Percentiles rank a stretch among this genome's conserved stretches.
Evolutionary conservation across 2,797 vertebrate genomes (phyloP).

Genomic region (Sebastes hubbsi): DNA sequence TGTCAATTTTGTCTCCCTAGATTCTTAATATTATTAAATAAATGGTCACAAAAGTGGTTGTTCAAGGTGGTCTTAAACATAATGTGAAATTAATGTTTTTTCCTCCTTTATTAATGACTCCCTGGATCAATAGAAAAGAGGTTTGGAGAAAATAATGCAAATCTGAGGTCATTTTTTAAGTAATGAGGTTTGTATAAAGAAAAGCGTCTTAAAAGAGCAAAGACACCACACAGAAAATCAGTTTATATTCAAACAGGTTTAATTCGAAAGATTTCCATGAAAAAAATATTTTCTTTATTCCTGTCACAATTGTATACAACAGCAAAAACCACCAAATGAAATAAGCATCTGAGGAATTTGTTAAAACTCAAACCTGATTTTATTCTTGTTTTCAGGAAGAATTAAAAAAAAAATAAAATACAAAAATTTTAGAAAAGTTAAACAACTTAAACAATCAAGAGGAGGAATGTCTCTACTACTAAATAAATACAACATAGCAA

Average conservation of each 20-base stretch:
- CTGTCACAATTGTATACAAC: neutral
- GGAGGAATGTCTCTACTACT: conserved; percentile 79
- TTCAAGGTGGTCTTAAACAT: neutral
- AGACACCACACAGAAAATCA: neutral
- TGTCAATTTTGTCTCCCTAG: neutral
- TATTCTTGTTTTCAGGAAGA: neutral
- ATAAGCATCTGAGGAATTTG: neutral
- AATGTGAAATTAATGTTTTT: neutral
- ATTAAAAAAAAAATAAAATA: neutral
- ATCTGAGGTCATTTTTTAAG: neutral
- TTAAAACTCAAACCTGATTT: neutral
- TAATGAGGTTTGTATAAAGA: neutral
- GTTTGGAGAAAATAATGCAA: neutral
- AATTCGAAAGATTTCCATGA: conserved; percentile 4
- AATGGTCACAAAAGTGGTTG: neutral
- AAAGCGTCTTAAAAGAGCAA: neutral
- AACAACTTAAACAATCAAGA: conserved; percentile 85
- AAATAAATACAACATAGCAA: conserved; percentile 83
- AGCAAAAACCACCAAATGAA: neutral
- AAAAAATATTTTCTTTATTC: conserved; percentile 5
- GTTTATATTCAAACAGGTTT: conserved; percentile 30
- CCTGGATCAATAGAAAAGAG: neutral
- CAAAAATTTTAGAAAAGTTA: neutral
- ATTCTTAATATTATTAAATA: neutral
- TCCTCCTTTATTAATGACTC: neutral